Conservation (phyloP, 2,797 vertebrate genomes). For the Etheostoma perlongum region DNA sequence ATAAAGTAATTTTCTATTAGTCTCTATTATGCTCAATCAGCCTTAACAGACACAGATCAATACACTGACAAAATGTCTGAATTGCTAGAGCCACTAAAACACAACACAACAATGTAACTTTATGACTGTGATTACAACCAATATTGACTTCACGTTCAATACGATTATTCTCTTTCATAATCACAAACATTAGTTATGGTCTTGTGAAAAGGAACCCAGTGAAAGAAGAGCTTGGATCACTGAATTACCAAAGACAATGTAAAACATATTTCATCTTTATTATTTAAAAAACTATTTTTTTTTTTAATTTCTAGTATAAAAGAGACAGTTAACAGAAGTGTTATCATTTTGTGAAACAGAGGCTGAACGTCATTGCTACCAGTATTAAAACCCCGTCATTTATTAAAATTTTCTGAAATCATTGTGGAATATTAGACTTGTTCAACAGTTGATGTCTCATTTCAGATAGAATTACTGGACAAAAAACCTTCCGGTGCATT, state of each 20-base stretch:
- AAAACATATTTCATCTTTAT: neutral
- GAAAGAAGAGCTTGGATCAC: neutral
- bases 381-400: neutral
- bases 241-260: slow-evolving; percentile 20
- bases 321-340: neutral
- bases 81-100: slow-evolving; percentile 59
- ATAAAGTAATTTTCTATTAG: slow-evolving; percentile 64
- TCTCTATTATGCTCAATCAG: slow-evolving; percentile 73
- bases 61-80: slow-evolving; percentile 62
- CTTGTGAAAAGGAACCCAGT: slow-evolving; percentile 22
- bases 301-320: too few species aligned
- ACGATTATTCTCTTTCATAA: slow-evolving; percentile 65
- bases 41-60: slow-evolving; percentile 75
- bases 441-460: slow-evolving; percentile 27
- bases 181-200: slow-evolving; percentile 61
- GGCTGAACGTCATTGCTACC: neutral
- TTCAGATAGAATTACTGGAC: slow-evolving; percentile 9
- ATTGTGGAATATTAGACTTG: slow-evolving; percentile 18
- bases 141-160: slow-evolving; percentile 72
- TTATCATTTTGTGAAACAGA: neutral
- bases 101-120: slow-evolving; percentile 69
- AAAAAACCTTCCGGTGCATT: slow-evolving; percentile 24
- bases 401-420: slow-evolving; percentile 3
- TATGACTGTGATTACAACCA: slow-evolving; percentile 78
- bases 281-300: too few species aligned